Evolutionary conservation across 2,888 invertebrate species (phyloP).

Genomic region (Nephrocerus scutellatus): DNA sequence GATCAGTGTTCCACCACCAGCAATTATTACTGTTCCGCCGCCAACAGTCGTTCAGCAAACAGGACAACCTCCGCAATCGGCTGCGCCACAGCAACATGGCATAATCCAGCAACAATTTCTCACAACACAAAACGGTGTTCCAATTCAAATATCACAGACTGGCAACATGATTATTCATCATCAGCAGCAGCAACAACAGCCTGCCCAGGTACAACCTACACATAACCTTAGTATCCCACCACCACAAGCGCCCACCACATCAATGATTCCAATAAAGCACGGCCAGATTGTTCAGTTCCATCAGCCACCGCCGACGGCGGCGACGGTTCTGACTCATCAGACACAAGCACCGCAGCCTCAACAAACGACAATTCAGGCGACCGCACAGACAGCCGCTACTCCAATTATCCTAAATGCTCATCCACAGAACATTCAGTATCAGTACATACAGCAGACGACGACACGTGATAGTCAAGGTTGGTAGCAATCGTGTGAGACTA

Average conservation of each 20-base stretch:
- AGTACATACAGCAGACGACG: conserved; percentile 22
- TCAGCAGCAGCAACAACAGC: too few relatives aligned
- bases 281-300: conserved; percentile 22
- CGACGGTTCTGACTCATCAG: too few relatives aligned
- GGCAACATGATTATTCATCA: conserved; percentile 29
- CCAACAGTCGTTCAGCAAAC: conserved; percentile 22
- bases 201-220: too few relatives aligned
- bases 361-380: background rate
- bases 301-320: conserved; percentile 19
- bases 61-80: conserved; percentile 11
- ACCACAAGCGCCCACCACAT: too few relatives aligned
- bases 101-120: conserved; percentile 28
- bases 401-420: conserved; percentile 23
- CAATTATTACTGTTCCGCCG: conserved; percentile 25
- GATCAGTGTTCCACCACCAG: conserved; percentile 26
- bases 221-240: conserved; percentile 25
- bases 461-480: conserved; percentile 19
- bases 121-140: conserved; percentile 24
- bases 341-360: conserved; percentile 5
- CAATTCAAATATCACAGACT: conserved; percentile 28
- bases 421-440: conserved; percentile 22
- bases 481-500: conserved; percentile 5
- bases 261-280: conserved; percentile 22
- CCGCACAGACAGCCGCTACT: background rate
- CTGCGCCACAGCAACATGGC: conserved; percentile 17